Evolutionary conservation across 1,140 invertebrate genomes (phyloP), one percentile per base, ranked within the genome.

Genomic region (Zaprionus inermis): DNA sequence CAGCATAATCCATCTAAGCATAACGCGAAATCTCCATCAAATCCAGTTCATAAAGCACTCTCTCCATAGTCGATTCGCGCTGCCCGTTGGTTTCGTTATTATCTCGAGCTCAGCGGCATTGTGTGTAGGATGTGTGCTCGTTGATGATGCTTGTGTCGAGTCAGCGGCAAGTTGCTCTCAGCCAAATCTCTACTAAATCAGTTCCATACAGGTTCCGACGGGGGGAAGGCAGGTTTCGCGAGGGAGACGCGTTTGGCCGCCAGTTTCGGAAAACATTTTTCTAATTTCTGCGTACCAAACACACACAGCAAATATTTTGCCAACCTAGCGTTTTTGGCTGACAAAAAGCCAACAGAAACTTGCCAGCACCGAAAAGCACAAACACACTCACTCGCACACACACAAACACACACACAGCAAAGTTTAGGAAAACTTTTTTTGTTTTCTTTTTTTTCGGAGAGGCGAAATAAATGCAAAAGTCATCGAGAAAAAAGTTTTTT

Each of bases 401-500:
- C 24, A 59, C 34, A 66, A 2, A 38, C n/a, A 16, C 1, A 44
- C 41, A 44, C 7, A 44, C 46, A 51, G 57, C 34, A 76, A 78
- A 69, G 69, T 69, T 79, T 46, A 36, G 34, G 28, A 49, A 61
- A 72, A 75, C 41, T 71, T 75, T 41, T 16, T 16, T n/a, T 72
- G 44, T 49, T 5, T 77, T 12, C 16, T 57, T 72, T 76, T 63
- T 44, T 30, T 49, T 59, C 54, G 18, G 14, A 36, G 54, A 28
- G 61, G 77, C 74, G 77, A 83, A 88, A 88, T 86, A 88, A 89
- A 88, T 90, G 84, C 84, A 89, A 90, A 89, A 89, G 84, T 89
- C 84, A 89, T 89, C 69, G 85, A 90, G 85, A 81, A 84, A 89
- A 88, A 89, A 90, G 84, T 89, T 89, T 89, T 89, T 89, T 89